Evolutionary conservation across 35 echinoderm and acorn worm genomes (phyloP), one percentile per base, ranked within the genome.

Genomic region (Hemicentrotus pulcherrimus): DNA sequence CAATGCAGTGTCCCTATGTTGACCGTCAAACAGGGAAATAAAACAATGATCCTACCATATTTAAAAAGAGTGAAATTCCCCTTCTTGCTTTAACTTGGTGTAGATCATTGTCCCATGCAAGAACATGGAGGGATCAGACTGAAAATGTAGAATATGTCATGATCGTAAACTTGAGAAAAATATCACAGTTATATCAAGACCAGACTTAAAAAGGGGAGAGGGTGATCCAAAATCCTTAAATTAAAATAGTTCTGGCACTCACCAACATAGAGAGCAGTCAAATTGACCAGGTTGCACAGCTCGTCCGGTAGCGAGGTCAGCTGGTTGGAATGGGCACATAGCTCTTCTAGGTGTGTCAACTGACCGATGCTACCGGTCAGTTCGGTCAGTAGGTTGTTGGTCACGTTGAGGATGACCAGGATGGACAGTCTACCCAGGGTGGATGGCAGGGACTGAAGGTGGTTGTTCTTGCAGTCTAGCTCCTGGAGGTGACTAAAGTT

Each of bases 381-480:
- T 24, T 95, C 95, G 61, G 92, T 90, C 46, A 99, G 86, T 32
- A 96, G 45, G 91, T 99, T 99, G 87, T 99, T 99, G 94, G 97
- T 99, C 33, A 97, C 95, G 88, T 99, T 99, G 11, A 99, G 96
- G 16, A 98, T 95, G 47, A 91, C 92, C 47, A 99, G 94, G 7
- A 70, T 85, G 24, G 41, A 95, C n/a, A 99, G 92, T 52, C 95
- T 95, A n/a, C 98, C 96, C 6, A 99, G 48, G 47, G 96, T 88
- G 12, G 86, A 9, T 22, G 98, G 98, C 32, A 99, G 92, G 47
- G 95, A 95, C 86, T 94, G 91, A 6, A 99, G 94, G 48, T 96
- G 97, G 91, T 99, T 99, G 92, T 99, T 99, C 91, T 99, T 99
- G 91, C 98, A 99, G 60, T 99, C 98, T 31, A 99, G 94, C 89